Conservation (phyloP, 2,888 invertebrate genomes). For the Bruchidius siliquastri region DNA sequence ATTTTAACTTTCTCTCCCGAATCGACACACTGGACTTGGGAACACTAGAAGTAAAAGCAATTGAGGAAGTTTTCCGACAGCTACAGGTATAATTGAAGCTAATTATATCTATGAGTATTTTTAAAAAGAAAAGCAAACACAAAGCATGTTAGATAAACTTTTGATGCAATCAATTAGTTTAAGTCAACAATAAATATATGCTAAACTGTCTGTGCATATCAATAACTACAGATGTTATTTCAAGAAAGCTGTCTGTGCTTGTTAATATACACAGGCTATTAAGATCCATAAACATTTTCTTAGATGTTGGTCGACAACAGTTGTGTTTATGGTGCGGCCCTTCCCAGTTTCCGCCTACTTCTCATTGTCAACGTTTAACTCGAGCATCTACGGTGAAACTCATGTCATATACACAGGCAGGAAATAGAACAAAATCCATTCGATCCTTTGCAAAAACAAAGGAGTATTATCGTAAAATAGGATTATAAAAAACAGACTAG, state of each 20-base stretch:
- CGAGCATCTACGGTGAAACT: neutral
- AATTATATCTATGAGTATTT: too few relatives aligned
- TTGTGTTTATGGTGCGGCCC: neutral
- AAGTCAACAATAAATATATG: neutral
- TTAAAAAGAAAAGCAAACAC: too few relatives aligned
- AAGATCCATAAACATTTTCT: neutral
- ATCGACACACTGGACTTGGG: too few relatives aligned
- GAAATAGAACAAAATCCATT: neutral
- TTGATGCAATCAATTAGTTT: neutral
- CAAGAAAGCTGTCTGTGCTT: neutral
- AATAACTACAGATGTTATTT: neutral
- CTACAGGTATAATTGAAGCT: too few relatives aligned
- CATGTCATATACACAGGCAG: neutral
- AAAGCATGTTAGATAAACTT: too few relatives aligned
- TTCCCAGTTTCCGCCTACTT: neutral
- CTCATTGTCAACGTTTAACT: neutral
- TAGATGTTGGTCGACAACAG: neutral
- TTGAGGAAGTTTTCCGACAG: too few relatives aligned
- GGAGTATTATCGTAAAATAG: neutral
- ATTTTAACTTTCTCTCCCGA: too few relatives aligned
- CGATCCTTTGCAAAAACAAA: neutral
- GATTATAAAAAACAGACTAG: too few relatives aligned
- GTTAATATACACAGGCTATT: neutral
- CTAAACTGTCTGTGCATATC: neutral
- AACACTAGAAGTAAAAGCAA: too few relatives aligned